Conservation (phyloP, 1,140 invertebrate species). For the Drosophila triauraria region DNA sequence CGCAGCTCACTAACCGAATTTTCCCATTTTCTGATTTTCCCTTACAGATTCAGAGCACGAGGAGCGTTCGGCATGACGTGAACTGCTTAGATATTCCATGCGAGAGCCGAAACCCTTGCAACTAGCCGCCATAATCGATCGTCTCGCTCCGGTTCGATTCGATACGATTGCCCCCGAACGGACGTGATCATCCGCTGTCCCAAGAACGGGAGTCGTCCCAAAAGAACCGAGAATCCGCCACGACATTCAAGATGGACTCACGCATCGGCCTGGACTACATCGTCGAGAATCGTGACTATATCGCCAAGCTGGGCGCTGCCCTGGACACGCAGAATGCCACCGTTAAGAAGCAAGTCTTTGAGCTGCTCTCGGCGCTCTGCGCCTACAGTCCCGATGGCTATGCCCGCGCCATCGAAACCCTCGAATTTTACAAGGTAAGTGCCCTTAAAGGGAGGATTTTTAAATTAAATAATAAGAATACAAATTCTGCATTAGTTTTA, state of each 20-base stretch:
- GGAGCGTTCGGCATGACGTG: constrained; percentile 65
- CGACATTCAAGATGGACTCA: constrained; percentile 89
- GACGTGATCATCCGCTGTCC: constrained; percentile 24
- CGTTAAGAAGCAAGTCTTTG: constrained; percentile 96
- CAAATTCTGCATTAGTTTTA: too few relatives aligned
- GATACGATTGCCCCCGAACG: constrained; percentile 35
- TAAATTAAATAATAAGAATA: not conserved
- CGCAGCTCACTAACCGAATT: constrained; percentile 37
- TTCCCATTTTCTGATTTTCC: constrained; percentile 18
- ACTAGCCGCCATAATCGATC: constrained; percentile 64
- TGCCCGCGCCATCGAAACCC: constrained; percentile 92
- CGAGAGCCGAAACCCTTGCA: constrained; percentile 55
- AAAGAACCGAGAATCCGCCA: constrained; percentile 12
- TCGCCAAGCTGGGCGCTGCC: constrained; percentile 94
- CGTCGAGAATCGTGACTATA: constrained; percentile 96
- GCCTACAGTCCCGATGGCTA: constrained; percentile 95
- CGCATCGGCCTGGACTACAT: constrained; percentile 96
- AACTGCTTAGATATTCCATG: constrained; percentile 72
- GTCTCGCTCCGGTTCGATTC: constrained; percentile 44
- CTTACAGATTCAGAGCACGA: constrained; percentile 73
- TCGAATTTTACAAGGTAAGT: constrained; percentile 94
- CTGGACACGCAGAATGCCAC: constrained; percentile 93
- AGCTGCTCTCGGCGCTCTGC: constrained; percentile 95
- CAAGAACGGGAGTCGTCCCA: not conserved
- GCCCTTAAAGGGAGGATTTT: too few relatives aligned